Evolutionary conservation across 2,797 vertebrate genomes (phyloP).

Genomic region (Mionectes olivaceus): DNA sequence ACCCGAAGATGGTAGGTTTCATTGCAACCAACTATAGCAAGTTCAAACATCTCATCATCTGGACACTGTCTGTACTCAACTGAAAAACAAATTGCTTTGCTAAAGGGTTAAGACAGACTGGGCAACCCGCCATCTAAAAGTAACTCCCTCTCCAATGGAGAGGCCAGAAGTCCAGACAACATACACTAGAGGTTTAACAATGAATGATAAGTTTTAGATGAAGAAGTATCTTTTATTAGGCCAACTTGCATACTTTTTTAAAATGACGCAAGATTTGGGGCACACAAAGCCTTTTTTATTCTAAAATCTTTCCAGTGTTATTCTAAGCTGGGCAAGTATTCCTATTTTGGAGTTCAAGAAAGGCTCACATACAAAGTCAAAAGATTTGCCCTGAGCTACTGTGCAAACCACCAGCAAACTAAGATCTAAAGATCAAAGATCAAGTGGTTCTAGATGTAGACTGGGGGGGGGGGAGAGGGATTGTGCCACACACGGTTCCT

Average conservation of each 20-base stretch:
- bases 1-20: neutral
- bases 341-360: neutral
- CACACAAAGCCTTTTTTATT: neutral
- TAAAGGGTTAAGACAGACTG: slow-evolving; percentile 50
- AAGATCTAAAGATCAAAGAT: slow-evolving; percentile 7
- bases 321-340: neutral
- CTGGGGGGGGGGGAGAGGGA: neutral
- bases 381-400: neutral
- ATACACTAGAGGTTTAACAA: neutral
- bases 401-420: neutral
- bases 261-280: neutral
- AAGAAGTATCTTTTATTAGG: slow-evolving; percentile 24
- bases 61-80: neutral
- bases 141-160: slow-evolving; percentile 9
- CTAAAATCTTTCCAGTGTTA: neutral
- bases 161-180: slow-evolving; percentile 11
- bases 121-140: slow-evolving; percentile 33
- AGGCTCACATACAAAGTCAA: neutral
- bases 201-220: neutral
- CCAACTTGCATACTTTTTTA: fast-evolving
- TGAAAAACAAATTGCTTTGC: slow-evolving; percentile 6
- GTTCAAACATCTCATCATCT: neutral
- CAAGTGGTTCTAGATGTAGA: neutral
- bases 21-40: neutral
- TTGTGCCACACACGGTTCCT: neutral